These are phyloP conservation scores for Horisme vitalbata DNA, from an alignment of 2,888 invertebrate species.

Conservation along the genomic window DNA sequence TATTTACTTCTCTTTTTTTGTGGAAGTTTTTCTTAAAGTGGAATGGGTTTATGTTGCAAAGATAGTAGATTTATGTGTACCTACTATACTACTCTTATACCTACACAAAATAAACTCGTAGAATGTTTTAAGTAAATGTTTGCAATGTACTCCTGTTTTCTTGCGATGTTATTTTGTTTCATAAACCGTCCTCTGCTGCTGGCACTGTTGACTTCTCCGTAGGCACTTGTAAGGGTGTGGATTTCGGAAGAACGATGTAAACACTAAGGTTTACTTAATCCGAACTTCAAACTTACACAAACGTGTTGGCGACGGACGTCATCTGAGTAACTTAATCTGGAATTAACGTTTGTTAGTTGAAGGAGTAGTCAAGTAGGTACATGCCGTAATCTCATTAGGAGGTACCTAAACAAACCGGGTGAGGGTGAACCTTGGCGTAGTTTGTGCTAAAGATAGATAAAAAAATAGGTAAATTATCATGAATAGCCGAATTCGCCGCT, in stretches of 20 bases:
- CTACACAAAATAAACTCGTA: neutral
- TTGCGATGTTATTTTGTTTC: constrained; percentile 1
- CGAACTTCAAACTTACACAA: constrained; percentile 30
- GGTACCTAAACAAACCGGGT: constrained; percentile 6
- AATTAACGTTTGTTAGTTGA: constrained; percentile 30
- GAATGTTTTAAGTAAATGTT: neutral
- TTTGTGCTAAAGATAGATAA: too few species aligned
- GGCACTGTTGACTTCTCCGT: constrained; percentile 1
- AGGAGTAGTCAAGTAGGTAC: constrained; percentile 22
- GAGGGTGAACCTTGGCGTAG: too few species aligned
- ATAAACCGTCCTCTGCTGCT: neutral
- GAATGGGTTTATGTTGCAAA: too few species aligned
- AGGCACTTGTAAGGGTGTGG: constrained; percentile 10
- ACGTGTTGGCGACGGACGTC: constrained; percentile 25
- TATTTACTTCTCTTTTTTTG: too few species aligned
- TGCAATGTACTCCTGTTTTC: neutral
- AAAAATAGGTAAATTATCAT: too few species aligned
- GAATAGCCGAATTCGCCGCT: too few species aligned
- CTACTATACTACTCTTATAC: neutral
- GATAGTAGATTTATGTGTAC: too few species aligned
- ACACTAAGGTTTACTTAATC: constrained; percentile 33
- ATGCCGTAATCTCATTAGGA: constrained; percentile 15
- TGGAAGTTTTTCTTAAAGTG: too few species aligned
- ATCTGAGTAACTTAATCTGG: constrained; percentile 31
- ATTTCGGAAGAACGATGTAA: constrained; percentile 27